Evolutionary conservation across 2,888 invertebrate species (phyloP), one percentile per base, ranked within the genome.

Genomic region (Acrocera orbiculus): DNA sequence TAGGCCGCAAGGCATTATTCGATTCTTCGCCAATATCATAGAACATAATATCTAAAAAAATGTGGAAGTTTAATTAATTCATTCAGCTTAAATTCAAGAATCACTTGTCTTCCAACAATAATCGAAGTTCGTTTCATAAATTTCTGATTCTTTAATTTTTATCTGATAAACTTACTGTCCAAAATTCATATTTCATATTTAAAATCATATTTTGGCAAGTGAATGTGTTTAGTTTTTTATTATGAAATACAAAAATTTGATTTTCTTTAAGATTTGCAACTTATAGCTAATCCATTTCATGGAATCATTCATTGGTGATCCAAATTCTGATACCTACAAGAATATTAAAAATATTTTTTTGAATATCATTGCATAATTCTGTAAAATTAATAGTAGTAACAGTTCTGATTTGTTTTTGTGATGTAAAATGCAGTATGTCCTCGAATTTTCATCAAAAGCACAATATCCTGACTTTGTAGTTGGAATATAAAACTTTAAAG

Each of bases 201-300:
- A 60, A 40, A 6, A 55, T 35, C 37, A 60, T 51, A 41, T 60
- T 59, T 19, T 49, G 49, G 26, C 60, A 60, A n/a, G 42, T 45
- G 15, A 60, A 54, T 13, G 32, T 30, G 2, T 36, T 26, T 17
- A 22, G 30, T 5, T 16, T 27, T 1, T 44, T 43, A 8, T 46
- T 45, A n/a, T 43, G 44, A 5, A 42, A 38, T 2, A 50, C 53
- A 27, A 49, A 40, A 7, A 52, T 36, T 10, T 48, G 38, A 10
- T 43, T 38, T 19, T 41, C 36, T 17, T 48, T 47, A 8, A 38
- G 40, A 34, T 45, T 46, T 4, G 23, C 39, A 9, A 49, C 35
- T 14, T 49, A 38, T 3, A 58, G 16, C 7, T 46, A 9, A 47
- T 35, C 60, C 60, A 60, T 16, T 47, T 42, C 3, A 39, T 25